Percentiles rank a stretch among this genome's conserved stretches.
These are phyloP conservation scores for Pseudomyrmex flavicornis DNA, from an alignment of 1,140 invertebrate genomes.

Conservation along the genomic window DNA sequence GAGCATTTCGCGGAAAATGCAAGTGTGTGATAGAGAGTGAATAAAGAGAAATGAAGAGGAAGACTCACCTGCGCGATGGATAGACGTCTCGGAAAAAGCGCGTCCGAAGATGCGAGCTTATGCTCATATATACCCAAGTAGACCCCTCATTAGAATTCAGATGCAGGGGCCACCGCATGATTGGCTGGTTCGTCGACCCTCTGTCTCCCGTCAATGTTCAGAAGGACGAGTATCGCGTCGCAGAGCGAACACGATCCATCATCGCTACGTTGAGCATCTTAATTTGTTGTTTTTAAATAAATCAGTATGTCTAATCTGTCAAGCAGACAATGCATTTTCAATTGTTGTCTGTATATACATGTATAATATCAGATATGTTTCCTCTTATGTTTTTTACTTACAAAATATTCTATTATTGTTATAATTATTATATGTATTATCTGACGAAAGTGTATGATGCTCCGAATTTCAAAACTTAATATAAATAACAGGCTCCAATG, in stretches of 20 bases:
- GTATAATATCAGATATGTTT: too few species aligned
- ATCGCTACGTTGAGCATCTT: not conserved
- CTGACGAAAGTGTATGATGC: too few species aligned
- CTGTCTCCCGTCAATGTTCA: conserved; percentile 70
- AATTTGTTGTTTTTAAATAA: too few species aligned
- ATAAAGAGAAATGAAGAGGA: conserved; percentile 25
- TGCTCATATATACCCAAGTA: conserved; percentile 82
- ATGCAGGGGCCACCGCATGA: conserved; percentile 78
- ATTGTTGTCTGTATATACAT: too few species aligned
- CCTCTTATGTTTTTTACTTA: too few species aligned
- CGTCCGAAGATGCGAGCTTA: conserved; percentile 73
- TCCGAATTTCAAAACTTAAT: too few species aligned
- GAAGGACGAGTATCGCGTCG: conserved; percentile 5
- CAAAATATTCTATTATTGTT: too few species aligned
- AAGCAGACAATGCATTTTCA: too few species aligned
- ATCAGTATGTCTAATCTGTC: too few species aligned
- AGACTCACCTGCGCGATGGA: conserved; percentile 80
- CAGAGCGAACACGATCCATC: conserved; percentile 36
- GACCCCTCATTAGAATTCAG: conserved; percentile 84
- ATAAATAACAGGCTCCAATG: too few species aligned
- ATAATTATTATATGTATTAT: too few species aligned
- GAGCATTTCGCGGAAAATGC: not conserved
- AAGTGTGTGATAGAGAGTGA: not conserved
- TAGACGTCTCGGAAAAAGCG: conserved; percentile 79
- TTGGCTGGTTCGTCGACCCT: conserved; percentile 84